A percentile compares a stretch with the other conserved stretches of the same genome.
These are phyloP conservation scores for Crocidura indochinensis DNA, from an alignment of 2,797 vertebrate genomes.

Conservation along the genomic window DNA sequence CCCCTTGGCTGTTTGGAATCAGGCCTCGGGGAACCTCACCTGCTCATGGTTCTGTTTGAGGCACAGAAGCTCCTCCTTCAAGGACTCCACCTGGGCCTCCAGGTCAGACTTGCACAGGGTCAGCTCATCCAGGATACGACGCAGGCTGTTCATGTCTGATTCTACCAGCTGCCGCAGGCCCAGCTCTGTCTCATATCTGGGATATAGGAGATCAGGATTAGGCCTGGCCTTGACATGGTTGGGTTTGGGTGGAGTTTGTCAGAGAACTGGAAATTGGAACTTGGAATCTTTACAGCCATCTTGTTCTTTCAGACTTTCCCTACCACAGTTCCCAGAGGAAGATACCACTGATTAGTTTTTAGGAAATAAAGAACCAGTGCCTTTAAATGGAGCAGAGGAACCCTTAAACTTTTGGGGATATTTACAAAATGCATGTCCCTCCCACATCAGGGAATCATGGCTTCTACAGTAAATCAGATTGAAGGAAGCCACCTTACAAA, in stretches of 20 bases:
- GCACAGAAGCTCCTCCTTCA: too few species aligned
- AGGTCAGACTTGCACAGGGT: too few species aligned
- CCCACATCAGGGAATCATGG: background rate
- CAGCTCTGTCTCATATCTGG: conserved; percentile 94
- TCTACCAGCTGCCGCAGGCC: conserved; percentile 92
- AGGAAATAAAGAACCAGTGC: background rate
- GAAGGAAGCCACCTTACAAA: background rate
- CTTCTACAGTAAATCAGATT: background rate
- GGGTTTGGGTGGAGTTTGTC: background rate
- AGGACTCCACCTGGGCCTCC: too few species aligned
- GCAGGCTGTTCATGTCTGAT: too few species aligned
- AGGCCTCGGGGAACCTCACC: too few species aligned
- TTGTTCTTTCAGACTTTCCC: background rate
- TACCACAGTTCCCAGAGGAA: background rate
- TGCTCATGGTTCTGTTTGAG: too few species aligned
- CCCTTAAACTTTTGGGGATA: background rate
- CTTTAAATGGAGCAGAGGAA: background rate
- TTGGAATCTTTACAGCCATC: background rate
- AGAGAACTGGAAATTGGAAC: background rate
- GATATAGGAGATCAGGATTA: conserved; percentile 15
- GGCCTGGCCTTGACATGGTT: conserved; percentile 5
- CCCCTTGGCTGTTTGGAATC: too few species aligned
- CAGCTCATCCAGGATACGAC: too few species aligned
- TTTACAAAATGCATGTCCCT: background rate
- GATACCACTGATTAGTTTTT: background rate